Evolutionary conservation across 2,797 vertebrate species (phyloP).

Genomic region (Epinephelus malabaricus): DNA sequence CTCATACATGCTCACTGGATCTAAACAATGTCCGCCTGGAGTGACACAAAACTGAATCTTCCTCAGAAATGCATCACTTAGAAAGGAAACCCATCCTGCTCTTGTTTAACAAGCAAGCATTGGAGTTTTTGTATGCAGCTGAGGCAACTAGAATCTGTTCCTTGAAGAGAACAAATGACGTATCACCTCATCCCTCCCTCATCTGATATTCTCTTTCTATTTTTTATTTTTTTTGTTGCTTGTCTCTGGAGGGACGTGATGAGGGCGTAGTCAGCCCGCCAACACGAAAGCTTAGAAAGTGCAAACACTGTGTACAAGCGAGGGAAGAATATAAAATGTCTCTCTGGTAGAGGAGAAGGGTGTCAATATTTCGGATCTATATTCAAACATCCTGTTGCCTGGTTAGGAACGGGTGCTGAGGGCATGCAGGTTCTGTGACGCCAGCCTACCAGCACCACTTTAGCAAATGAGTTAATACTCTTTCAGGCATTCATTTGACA

Average conservation of each 20-base stretch:
- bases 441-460: slow-evolving; percentile 10
- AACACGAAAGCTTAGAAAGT: slow-evolving; percentile 51
- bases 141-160: slow-evolving; percentile 33
- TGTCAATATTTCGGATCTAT: slow-evolving; percentile 68
- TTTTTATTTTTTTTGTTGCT: background rate
- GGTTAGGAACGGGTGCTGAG: slow-evolving; percentile 19
- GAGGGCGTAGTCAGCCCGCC: slow-evolving; percentile 46
- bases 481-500: slow-evolving; percentile 6
- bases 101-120: slow-evolving; percentile 4
- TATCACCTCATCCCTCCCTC: slow-evolving; percentile 54
- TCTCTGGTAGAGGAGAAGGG: slow-evolving; percentile 52
- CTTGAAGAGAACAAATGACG: slow-evolving; percentile 59
- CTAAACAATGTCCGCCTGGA: background rate
- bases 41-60: background rate
- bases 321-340: slow-evolving; percentile 51
- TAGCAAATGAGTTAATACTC: slow-evolving; percentile 30
- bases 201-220: slow-evolving; percentile 57
- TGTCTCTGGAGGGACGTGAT: slow-evolving; percentile 46
- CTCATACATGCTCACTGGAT: background rate
- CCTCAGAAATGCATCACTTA: slow-evolving; percentile 7
- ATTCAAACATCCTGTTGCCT: slow-evolving; percentile 62
- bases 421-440: slow-evolving; percentile 20
- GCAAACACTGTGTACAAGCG: slow-evolving; percentile 33
- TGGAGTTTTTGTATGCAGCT: slow-evolving; percentile 34
- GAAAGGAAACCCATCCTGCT: slow-evolving; percentile 6